These are phyloP conservation scores for Plutomurus gul DNA, from an alignment of 1,140 invertebrate genomes.

Conservation along the genomic window DNA sequence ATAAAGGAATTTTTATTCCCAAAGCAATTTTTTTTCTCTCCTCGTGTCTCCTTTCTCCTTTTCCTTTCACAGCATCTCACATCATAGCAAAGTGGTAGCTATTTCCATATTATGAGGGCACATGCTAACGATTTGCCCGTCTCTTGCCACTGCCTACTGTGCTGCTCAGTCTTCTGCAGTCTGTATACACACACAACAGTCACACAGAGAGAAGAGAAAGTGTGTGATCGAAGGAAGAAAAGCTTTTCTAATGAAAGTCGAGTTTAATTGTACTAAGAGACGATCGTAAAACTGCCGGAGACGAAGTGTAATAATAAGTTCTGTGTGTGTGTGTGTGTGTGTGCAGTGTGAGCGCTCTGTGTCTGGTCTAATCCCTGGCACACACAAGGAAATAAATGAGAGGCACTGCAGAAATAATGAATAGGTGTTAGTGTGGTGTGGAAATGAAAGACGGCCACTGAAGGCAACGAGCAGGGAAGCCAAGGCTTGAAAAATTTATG, in stretches of 20 bases:
- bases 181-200: no score
- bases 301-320: constrained; percentile 15
- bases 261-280: constrained; percentile 11
- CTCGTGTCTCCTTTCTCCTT: neutral
- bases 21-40: neutral
- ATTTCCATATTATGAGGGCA: neutral
- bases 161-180: no score
- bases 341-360: no score
- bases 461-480: neutral
- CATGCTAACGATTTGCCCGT: neutral
- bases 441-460: neutral
- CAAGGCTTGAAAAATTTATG: constrained; percentile 14
- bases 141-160: neutral
- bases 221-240: neutral
- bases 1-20: constrained; percentile 25
- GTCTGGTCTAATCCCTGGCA: neutral
- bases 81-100: neutral
- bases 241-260: constrained; percentile 9
- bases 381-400: constrained; percentile 1
- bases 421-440: constrained; percentile 8
- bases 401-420: neutral
- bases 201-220: no score
- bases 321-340: no score
- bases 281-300: constrained; percentile 22
- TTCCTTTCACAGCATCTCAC: neutral